Evolutionary conservation across 2,888 invertebrate species (phyloP).

Genomic region (Frankliniella fusca): DNA sequence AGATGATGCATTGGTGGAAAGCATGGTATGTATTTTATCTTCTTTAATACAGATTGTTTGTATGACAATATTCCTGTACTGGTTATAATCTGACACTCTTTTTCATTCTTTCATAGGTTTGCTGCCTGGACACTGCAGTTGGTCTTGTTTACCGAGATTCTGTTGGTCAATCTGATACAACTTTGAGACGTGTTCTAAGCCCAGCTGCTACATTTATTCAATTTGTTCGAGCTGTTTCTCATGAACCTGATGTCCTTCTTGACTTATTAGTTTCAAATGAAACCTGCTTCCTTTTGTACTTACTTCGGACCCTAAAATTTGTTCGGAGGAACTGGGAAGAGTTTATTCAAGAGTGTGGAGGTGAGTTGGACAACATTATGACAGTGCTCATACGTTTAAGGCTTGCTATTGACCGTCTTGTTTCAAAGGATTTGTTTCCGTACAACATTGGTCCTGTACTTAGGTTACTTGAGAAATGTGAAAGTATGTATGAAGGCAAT

Average conservation of each 20-base stretch:
- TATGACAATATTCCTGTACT: background rate
- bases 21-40: constrained; percentile 59
- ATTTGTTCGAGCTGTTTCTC: constrained; percentile 74
- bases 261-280: constrained; percentile 86
- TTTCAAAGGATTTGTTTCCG: constrained; percentile 77
- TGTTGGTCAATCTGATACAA: constrained; percentile 58
- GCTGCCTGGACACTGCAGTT: constrained; percentile 80
- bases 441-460: constrained; percentile 87
- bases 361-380: constrained; percentile 75
- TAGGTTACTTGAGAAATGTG: constrained; percentile 75
- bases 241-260: constrained; percentile 51
- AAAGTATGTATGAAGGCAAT: constrained; percentile 78
- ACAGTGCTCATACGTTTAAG: constrained; percentile 73
- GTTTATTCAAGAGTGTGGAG: constrained; percentile 72
- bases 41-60: background rate
- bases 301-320: constrained; percentile 79
- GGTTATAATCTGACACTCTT: background rate
- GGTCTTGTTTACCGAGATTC: constrained; percentile 79
- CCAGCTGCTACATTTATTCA: constrained; percentile 83
- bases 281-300: constrained; percentile 81
- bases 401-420: constrained; percentile 74
- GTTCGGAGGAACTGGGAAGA: constrained; percentile 77
- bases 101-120: constrained; percentile 48
- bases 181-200: constrained; percentile 75
- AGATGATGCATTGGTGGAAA: constrained; percentile 85